Conservation (phyloP, 2,888 invertebrate genomes). For the Apotomis capreana region DNA sequence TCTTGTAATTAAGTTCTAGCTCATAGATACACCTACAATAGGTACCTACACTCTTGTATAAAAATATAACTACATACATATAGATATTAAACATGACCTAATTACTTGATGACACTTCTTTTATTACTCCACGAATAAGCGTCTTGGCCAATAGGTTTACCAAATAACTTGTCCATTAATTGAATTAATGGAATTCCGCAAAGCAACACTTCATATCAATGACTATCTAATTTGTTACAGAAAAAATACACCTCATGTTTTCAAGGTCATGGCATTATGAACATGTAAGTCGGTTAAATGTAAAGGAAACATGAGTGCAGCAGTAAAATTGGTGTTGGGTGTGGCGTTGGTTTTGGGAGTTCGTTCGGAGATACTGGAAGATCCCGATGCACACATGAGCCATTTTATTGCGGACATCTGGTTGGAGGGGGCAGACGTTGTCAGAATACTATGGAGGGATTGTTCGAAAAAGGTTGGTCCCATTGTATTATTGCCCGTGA, state of each 20-base stretch:
- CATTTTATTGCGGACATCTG: slow-evolving; percentile 76
- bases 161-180: neutral
- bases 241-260: neutral
- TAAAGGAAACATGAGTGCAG: slow-evolving; percentile 53
- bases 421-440: slow-evolving; percentile 75
- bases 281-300: slow-evolving; percentile 50
- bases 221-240: neutral
- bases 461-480: slow-evolving; percentile 77
- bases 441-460: slow-evolving; percentile 77
- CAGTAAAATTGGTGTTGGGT: slow-evolving; percentile 54
- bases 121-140: too few relatives aligned
- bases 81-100: too few relatives aligned
- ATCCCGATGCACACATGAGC: slow-evolving; percentile 69
- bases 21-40: too few relatives aligned
- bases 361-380: slow-evolving; percentile 59
- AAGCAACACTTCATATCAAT: neutral
- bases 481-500: neutral
- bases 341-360: slow-evolving; percentile 56
- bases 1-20: too few relatives aligned
- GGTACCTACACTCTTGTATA: too few relatives aligned
- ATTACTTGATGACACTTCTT: too few relatives aligned
- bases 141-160: too few relatives aligned
- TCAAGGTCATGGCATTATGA: slow-evolving; percentile 20
- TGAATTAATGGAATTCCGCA: neutral
- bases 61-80: too few relatives aligned